These are phyloP conservation scores for Oryctolagus cuniculus DNA, from an alignment of 2,113 vertebrate genomes.

Conservation along the genomic window mOryCun1.1 NC_091434.1:153462001-153462500, in stretches of 20 bases:
- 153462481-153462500: background rate
- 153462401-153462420: background rate
- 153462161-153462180: constrained; percentile 47
- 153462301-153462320: background rate
- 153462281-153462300: background rate
- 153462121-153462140: constrained; percentile 44
- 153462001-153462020: constrained; percentile 12
- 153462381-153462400: background rate
- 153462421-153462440: background rate
- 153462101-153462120: constrained; percentile 57
- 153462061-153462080: constrained; percentile 42
- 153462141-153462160: constrained; percentile 59
- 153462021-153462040: constrained; percentile 23
- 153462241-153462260: constrained; percentile 15
- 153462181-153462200: constrained; percentile 30
- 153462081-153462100: background rate
- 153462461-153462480: background rate
- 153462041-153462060: constrained; percentile 51
- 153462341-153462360: background rate
- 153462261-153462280: constrained; percentile 2
- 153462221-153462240: constrained; percentile 40
- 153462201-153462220: constrained; percentile 51
- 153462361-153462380: background rate
- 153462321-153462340: background rate
- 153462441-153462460: background rate